These are phyloP conservation scores for Anneissia japonica DNA, from an alignment of 35 echinoderm and acorn worm species.

Conservation along the genomic window DNA sequence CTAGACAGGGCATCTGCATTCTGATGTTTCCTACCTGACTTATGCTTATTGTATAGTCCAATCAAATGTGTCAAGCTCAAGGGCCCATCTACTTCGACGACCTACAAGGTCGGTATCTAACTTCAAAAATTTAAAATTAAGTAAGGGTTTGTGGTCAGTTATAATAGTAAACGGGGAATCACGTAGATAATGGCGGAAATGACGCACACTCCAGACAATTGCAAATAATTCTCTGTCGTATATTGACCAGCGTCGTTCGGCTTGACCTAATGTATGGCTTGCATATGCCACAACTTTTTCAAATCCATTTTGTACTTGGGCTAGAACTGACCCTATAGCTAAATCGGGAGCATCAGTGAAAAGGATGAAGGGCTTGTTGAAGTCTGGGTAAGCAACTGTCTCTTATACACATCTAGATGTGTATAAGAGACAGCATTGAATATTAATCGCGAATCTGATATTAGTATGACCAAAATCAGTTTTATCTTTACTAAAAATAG, in stretches of 20 bases:
- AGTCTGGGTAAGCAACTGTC: constrained; percentile 25
- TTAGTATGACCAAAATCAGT: neutral
- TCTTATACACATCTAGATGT: neutral
- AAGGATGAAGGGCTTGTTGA: constrained; percentile 27
- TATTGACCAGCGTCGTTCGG: neutral
- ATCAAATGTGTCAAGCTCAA: constrained; percentile 24
- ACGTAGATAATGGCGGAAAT: constrained; percentile 59
- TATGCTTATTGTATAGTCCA: constrained; percentile 23
- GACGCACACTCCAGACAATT: constrained; percentile 50
- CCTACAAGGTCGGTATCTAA: constrained; percentile 27
- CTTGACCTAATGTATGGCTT: constrained; percentile 8
- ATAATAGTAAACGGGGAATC: constrained; percentile 26
- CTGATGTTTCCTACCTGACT: constrained; percentile 5
- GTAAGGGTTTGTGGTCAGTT: constrained; percentile 50
- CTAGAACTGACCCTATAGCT: constrained; percentile 50
- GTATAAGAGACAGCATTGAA: neutral
- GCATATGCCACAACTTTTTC: constrained; percentile 57
- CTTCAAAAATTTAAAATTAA: constrained; percentile 2
- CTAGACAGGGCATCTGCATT: constrained; percentile 20
- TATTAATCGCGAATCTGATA: neutral
- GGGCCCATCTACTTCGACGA: constrained; percentile 26
- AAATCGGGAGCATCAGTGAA: constrained; percentile 39
- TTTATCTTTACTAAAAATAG: neutral
- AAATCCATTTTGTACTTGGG: constrained; percentile 50
- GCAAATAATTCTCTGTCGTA: constrained; percentile 44